Base-by-base conservation (phyloP, 1,140 invertebrate genomes). In the Philopotamus ludificatus region DNA sequence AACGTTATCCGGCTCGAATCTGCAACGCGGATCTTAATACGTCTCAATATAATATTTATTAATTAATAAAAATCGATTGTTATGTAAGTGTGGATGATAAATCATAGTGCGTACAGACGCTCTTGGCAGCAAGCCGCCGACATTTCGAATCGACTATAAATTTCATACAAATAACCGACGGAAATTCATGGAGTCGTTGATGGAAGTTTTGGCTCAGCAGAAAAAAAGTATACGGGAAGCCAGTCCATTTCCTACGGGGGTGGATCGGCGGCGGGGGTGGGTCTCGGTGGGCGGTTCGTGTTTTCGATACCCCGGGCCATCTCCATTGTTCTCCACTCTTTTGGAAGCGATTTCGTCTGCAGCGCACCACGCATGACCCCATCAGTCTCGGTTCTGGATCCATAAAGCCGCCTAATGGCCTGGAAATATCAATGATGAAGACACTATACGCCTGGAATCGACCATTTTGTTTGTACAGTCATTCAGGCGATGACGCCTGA, bases 401-500 rank as follows among this genome's bases (percentile, higher is more conserved):
- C 59, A 69, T 69, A 69, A 69, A 69, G 55, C 58, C 63, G 53
- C 25, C 59, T 69, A 69, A 69, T 69, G 67, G 67, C 41, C 59
- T 61, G 67, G 67, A 69, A 69, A 69, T 66, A 69, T 69, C 67
- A 69, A 69, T 69, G 67, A 69, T 69, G 67, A 69, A 69, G 67
- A 69, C 67, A 69, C 67, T 69, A 69, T 68, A 68, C 54, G 63
- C 63, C 67, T 41, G 62, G 62, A 63, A 59, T 62, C 57, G 67
- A 58, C 67, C 63, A 65, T 69, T 69, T 65, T 69, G 67, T 69
- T 69, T 69, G 67, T 66, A 59, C 57, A 69, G 54, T 57, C 54
- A 39, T 57, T 57, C 54, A 53, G 28, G 34, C 53, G 53, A 57
- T 42, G 53, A 57, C 22, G 53, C 53, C 53, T 42, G 57, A 60